Evolutionary conservation across 2,113 vertebrate species (phyloP).

Genomic region (Nestor notabilis): DNA sequence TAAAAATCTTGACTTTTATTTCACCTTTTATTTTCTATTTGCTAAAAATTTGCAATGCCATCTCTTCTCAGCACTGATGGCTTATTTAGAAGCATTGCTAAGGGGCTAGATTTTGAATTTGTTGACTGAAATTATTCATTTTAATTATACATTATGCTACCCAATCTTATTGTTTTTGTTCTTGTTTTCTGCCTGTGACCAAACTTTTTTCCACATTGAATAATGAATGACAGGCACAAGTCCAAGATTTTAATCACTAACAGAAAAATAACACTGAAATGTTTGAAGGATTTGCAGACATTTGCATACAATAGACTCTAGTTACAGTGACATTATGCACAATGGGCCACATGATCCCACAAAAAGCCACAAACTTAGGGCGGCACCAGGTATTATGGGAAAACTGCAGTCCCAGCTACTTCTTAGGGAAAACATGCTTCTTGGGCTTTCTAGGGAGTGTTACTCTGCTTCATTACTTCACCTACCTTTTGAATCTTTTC

Average conservation of each 20-base stretch:
- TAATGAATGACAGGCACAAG: conserved; percentile 40
- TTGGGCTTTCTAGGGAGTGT: background rate
- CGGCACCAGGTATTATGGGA: background rate
- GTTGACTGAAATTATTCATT: conserved; percentile 14
- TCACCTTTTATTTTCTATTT: background rate
- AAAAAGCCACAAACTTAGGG: background rate
- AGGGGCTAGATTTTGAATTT: conserved; percentile 1
- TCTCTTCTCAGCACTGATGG: background rate
- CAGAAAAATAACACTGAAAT: conserved; percentile 18
- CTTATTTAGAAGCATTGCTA: background rate
- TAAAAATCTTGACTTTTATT: background rate
- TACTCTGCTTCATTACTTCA: background rate
- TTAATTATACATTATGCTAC: conserved; percentile 34
- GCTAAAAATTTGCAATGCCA: background rate
- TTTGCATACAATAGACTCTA: background rate
- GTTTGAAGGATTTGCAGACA: background rate
- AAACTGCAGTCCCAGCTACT: background rate
- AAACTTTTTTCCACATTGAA: background rate
- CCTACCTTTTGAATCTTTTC: background rate
- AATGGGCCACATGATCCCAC: background rate
- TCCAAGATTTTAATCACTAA: conserved; percentile 47
- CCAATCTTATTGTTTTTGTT: conserved; percentile 14
- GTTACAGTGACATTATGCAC: background rate
- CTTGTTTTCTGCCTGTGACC: conserved; percentile 32
- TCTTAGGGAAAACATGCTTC: background rate